A percentile compares a stretch with the other conserved stretches of the same genome.
Conservation (phyloP, 2,888 invertebrate genomes). For the Dermolepida albohirtum region DNA sequence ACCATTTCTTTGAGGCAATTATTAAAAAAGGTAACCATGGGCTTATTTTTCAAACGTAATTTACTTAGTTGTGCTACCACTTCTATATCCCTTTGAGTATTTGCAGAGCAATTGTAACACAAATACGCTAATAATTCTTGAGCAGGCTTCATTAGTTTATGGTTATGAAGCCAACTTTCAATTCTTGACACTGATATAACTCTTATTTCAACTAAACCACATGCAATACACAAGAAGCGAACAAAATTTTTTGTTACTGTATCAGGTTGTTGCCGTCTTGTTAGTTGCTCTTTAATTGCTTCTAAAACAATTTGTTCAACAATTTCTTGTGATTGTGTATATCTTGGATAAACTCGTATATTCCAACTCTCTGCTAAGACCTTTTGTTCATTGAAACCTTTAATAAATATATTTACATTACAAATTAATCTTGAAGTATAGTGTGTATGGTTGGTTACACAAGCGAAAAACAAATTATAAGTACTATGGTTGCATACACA, state of each 20-base stretch:
- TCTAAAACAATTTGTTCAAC: conserved; percentile 88
- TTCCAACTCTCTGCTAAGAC: conserved; percentile 64
- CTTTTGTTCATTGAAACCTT: conserved; percentile 64
- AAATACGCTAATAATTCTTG: conserved; percentile 92
- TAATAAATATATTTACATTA: too few relatives aligned
- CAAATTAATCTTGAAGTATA: too few relatives aligned
- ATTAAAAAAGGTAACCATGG: conserved; percentile 89
- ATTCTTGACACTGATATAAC: conserved; percentile 82
- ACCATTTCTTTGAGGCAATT: conserved; percentile 91
- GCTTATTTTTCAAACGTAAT: conserved; percentile 94
- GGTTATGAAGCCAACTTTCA: conserved; percentile 96
- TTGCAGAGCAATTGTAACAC: conserved; percentile 88
- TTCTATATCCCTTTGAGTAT: conserved; percentile 74
- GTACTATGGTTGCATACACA: too few relatives aligned
- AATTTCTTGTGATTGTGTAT: conserved; percentile 71
- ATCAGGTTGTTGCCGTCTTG: conserved; percentile 86
- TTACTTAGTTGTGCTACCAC: conserved; percentile 88
- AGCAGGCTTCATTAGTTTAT: conserved; percentile 91
- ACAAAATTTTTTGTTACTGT: conserved; percentile 91
- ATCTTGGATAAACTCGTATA: conserved; percentile 70
- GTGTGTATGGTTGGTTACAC: too few relatives aligned
- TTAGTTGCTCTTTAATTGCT: conserved; percentile 88
- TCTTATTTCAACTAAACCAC: conserved; percentile 88
- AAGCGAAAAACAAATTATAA: too few relatives aligned
- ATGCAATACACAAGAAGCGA: conserved; percentile 84